Conservation (phyloP, 2,888 invertebrate genomes). For the Herminia tarsipennalis region DNA sequence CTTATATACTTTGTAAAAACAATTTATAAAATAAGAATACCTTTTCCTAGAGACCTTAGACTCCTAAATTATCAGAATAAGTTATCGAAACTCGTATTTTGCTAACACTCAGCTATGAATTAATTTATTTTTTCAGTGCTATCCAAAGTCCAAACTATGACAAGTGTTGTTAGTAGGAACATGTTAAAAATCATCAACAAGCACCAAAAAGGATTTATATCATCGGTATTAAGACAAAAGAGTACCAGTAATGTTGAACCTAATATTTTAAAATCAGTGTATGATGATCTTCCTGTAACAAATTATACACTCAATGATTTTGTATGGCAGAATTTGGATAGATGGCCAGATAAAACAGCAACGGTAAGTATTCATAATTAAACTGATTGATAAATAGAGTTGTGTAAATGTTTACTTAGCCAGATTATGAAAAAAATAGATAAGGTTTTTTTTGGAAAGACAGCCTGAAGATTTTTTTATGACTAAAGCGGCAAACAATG, state of each 20-base stretch:
- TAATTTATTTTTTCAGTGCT: background rate
- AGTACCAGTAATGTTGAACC: constrained; percentile 50
- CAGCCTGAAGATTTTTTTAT: no score
- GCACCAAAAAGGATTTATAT: constrained; percentile 22
- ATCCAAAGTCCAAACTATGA: constrained; percentile 18
- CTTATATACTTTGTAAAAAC: no score
- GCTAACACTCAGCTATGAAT: no score
- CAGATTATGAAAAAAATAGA: no score
- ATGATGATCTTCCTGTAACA: constrained; percentile 71
- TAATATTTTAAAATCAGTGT: constrained; percentile 78
- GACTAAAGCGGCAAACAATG: no score
- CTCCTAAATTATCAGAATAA: no score
- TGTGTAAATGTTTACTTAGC: no score
- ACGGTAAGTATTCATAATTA: constrained; percentile 78
- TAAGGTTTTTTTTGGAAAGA: no score
- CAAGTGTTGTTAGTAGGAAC: constrained; percentile 25
- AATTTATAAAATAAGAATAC: no score
- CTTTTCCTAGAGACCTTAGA: no score
- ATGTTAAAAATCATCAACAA: constrained; percentile 25
- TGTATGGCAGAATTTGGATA: constrained; percentile 87
- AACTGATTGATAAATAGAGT: no score
- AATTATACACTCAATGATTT: constrained; percentile 86
- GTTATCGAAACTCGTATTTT: no score
- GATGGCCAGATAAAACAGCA: constrained; percentile 89
- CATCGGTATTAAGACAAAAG: constrained; percentile 31